Percentiles rank a stretch among this genome's conserved stretches.
These are phyloP conservation scores for Malaclemys terrapin DNA, from an alignment of 2,113 vertebrate genomes.

Conservation along the genomic window DNA sequence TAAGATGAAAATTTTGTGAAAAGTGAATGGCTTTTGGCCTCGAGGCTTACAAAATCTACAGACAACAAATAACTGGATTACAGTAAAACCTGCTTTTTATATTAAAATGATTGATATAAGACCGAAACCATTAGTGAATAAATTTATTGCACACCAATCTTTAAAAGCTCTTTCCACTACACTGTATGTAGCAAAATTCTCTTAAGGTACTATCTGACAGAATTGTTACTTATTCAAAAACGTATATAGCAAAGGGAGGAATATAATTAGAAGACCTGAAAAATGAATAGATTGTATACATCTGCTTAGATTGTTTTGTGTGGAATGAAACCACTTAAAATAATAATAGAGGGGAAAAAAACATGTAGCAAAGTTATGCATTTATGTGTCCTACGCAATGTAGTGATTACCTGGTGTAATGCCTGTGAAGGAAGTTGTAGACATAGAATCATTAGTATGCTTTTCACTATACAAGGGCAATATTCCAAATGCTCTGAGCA, in stretches of 20 bases:
- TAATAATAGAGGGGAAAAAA: conserved; percentile 18
- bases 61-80: conserved; percentile 15
- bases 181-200: not conserved
- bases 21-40: conserved; percentile 41
- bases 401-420: conserved; percentile 16
- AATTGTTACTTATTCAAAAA: conserved; percentile 12
- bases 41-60: conserved; percentile 11
- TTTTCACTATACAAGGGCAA: conserved; percentile 31
- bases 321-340: conserved; percentile 12
- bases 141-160: not conserved
- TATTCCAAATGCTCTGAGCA: not conserved
- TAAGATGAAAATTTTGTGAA: conserved; percentile 55
- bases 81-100: conserved; percentile 39
- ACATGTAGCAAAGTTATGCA: not conserved
- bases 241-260: not conserved
- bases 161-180: conserved; percentile 3
- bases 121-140: conserved; percentile 47
- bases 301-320: not conserved
- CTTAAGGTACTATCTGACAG: not conserved
- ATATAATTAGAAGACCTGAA: not conserved
- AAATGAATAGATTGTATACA: conserved; percentile 5
- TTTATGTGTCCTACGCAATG: not conserved
- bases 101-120: conserved; percentile 44
- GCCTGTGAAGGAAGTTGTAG: not conserved
- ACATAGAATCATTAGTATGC: conserved; percentile 4